A percentile compares a stretch with the other conserved stretches of the same genome.
phyloP scores from a whole-genome alignment of 2,888 invertebrate species.

The Ennomos erosarius region DNA sequence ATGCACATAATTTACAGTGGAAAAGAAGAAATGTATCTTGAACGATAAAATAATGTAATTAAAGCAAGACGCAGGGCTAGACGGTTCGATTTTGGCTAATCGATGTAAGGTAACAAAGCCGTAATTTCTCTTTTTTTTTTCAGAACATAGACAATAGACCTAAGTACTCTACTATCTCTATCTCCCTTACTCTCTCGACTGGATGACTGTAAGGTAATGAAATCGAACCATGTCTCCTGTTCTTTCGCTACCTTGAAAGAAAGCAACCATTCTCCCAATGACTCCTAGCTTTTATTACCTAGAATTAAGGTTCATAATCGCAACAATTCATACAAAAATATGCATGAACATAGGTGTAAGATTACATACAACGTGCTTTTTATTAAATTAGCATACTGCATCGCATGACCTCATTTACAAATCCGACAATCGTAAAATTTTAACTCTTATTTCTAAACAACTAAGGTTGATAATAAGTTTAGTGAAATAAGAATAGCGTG shows the following conservation, averaged over 20 bases:
- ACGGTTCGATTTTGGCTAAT: no score
- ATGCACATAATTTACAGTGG: no score
- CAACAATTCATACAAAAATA: neutral
- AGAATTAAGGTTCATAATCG: conserved; percentile 1
- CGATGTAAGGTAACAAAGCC: no score
- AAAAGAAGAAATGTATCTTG: no score
- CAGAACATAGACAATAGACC: no score
- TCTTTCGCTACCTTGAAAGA: neutral
- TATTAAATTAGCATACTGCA: conserved; percentile 68
- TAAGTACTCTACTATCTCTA: no score
- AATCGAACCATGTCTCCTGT: neutral
- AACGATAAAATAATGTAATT: no score
- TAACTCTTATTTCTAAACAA: conserved; percentile 14
- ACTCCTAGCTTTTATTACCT: neutral
- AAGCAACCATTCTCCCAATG: neutral
- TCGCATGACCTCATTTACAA: conserved; percentile 55
- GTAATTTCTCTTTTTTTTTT: no score
- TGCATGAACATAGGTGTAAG: conserved; percentile 21
- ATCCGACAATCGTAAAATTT: conserved; percentile 17
- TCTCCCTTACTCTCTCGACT: no score
- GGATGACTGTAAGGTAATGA: neutral
- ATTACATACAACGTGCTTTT: conserved; percentile 47
- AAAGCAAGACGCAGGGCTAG: no score
- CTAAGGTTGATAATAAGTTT: conserved; percentile 36
- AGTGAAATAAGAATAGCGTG: conserved; percentile 9